A percentile compares a stretch with the other conserved stretches of the same genome.
Conservation (phyloP, 2,888 invertebrate genomes). For the Torymus auratus region DNA sequence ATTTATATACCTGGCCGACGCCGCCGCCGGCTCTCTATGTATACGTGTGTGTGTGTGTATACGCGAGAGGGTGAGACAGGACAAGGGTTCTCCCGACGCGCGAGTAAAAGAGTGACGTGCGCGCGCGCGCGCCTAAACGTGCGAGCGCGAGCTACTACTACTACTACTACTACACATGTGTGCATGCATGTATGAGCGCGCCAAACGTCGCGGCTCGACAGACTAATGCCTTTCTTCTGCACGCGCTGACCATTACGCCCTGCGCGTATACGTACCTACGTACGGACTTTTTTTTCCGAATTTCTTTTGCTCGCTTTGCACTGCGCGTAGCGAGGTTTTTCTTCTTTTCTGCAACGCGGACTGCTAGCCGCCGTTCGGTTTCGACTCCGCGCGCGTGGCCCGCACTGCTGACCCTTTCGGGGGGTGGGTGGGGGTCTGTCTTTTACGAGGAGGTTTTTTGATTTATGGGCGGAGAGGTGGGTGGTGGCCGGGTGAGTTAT, state of each 20-base stretch:
- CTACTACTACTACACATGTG: neutral
- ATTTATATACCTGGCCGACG: slow-evolving; percentile 66
- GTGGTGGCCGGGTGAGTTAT: slow-evolving; percentile 32
- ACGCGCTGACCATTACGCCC: slow-evolving; percentile 36
- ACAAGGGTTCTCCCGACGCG: slow-evolving; percentile 1
- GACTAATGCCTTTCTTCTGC: slow-evolving; percentile 54
- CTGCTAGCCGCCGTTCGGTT: neutral
- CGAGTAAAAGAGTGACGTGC: slow-evolving; percentile 52
- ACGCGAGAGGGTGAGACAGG: slow-evolving; percentile 1
- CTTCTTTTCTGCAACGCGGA: too few species aligned
- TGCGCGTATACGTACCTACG: neutral
- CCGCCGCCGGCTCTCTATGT: neutral
- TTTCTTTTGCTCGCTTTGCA: neutral
- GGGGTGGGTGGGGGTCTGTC: neutral
- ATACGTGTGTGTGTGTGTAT: neutral
- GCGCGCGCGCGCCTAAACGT: slow-evolving; percentile 36
- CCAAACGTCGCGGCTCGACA: slow-evolving; percentile 41
- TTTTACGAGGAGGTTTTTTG: slow-evolving; percentile 26
- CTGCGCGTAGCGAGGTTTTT: neutral
- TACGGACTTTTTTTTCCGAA: neutral
- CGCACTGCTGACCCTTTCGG: neutral
- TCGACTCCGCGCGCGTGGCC: neutral
- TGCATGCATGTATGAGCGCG: slow-evolving; percentile 7
- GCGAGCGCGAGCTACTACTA: slow-evolving; percentile 10
- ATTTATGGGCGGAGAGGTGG: slow-evolving; percentile 22